A percentile compares a stretch with the other conserved stretches of the same genome.
phyloP scores from a whole-genome alignment of 2,797 vertebrate species.

The Buceros bicornis region DNA sequence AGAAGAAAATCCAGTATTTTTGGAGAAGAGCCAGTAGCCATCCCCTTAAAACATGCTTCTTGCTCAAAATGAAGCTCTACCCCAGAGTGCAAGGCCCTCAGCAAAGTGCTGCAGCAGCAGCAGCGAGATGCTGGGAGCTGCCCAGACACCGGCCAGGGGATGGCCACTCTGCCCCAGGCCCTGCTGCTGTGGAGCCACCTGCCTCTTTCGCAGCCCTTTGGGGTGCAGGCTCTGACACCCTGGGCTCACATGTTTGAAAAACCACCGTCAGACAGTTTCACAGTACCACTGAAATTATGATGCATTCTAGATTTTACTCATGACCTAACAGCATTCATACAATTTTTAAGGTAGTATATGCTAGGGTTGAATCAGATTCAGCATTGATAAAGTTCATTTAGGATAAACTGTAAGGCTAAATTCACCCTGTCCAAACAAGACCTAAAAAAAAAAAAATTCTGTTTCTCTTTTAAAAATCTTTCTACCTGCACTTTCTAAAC shows the following conservation, averaged over 20 bases:
- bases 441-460: neutral
- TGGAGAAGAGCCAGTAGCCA: neutral
- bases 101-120: neutral
- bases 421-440: neutral
- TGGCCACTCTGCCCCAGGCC: rapidly evolving
- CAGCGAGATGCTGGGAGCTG: neutral
- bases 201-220: rapidly evolving
- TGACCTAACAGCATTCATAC: rapidly evolving
- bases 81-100: rapidly evolving
- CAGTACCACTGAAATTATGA: neutral
- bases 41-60: neutral
- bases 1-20: neutral
- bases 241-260: rapidly evolving
- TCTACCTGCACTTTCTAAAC: neutral
- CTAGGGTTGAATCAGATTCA: neutral
- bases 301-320: rapidly evolving
- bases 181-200: rapidly evolving
- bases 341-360: neutral
- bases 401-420: neutral
- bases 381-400: neutral
- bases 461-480: neutral
- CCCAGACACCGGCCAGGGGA: rapidly evolving
- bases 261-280: rapidly evolving
- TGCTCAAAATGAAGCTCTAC: neutral
- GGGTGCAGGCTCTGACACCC: too few species aligned